Evolutionary conservation across 2,797 vertebrate genomes (phyloP).

Genomic region (Manis pentadactyla): DNA sequence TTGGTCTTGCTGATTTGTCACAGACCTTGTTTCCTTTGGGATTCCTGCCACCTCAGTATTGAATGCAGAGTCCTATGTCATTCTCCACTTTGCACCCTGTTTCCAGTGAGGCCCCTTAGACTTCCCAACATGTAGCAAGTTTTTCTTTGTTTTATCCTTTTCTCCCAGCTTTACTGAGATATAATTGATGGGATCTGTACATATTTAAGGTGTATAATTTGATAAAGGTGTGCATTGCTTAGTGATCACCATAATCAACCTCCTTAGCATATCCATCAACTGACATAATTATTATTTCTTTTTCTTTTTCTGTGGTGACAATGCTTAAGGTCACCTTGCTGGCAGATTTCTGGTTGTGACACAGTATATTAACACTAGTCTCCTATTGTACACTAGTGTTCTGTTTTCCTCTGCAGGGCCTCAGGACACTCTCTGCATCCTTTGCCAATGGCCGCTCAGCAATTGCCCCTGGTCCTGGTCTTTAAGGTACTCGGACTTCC

Average conservation of each 20-base stretch:
- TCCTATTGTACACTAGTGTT: background rate
- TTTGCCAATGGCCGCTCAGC: background rate
- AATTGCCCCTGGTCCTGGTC: background rate
- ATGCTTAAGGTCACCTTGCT: too few species aligned
- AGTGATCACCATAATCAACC: too few species aligned
- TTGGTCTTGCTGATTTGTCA: background rate
- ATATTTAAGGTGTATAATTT: too few species aligned
- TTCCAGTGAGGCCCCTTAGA: background rate
- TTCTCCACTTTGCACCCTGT: background rate
- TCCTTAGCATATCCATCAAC: too few species aligned
- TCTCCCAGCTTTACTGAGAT: background rate
- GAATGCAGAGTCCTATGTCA: background rate
- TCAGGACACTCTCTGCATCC: background rate
- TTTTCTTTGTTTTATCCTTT: background rate
- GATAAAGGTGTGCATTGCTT: too few species aligned
- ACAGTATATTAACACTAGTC: too few species aligned
- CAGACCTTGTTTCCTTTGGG: background rate
- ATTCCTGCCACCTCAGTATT: background rate
- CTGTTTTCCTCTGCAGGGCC: background rate
- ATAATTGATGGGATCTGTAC: background rate
- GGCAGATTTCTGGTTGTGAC: too few species aligned
- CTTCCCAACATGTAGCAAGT: background rate
- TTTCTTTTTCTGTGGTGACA: background rate
- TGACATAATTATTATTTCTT: too few species aligned
- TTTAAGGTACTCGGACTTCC: background rate